Base-by-base conservation (phyloP, 2,888 invertebrate species). In the Drosophila borealis region DNA sequence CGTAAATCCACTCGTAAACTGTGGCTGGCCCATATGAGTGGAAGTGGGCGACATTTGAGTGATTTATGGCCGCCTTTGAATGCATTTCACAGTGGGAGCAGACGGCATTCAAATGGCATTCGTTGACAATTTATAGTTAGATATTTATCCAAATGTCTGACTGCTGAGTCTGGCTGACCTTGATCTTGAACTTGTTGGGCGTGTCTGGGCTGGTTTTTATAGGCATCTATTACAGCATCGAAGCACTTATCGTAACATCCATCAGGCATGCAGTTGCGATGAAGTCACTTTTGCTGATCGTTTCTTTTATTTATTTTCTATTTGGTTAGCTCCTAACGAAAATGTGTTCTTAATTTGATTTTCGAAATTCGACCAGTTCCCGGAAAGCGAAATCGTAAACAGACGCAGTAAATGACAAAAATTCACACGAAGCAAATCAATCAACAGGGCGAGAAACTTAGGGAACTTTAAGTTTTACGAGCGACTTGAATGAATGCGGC, bases 161-260 rank as follows among this genome's bases (percentile, higher is more conserved):
- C 50, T 36, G 36, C 21, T 53, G 44, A 42, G 37, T 42, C 39
- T 44, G 3, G 14, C 44, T 70, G 73, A 72, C 87, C 87, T 86
- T 84, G 84, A 84, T 86, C 84, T 88, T 84, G 84, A 84, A 86
- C 87, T 86, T 81, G 81, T 34, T 29, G 59, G 51, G 78, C 39
- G 42, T 62, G 73, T 54, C 29, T 29, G 50, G 36, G 29, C 59
- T 69, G 54, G 29, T 41, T 45, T 56, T 34, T 41, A 39, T 36
- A 14, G 19, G 45, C 25, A 25, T 33, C 33, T 74, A 68, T 85
- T 71, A 74, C 81, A 71, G 57, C 85, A 84, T 73, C 67, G 54
- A 19, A 14, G 14, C 42, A 53, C 33, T 41, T 53, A 63, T 57
- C 53, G 29, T 2, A 21, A 5, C 57, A 55, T 49, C 8, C 50